A percentile compares a stretch with the other conserved stretches of the same genome.
Evolutionary conservation across 2,888 invertebrate genomes (phyloP).

Genomic region (Melanotus villosus): DNA sequence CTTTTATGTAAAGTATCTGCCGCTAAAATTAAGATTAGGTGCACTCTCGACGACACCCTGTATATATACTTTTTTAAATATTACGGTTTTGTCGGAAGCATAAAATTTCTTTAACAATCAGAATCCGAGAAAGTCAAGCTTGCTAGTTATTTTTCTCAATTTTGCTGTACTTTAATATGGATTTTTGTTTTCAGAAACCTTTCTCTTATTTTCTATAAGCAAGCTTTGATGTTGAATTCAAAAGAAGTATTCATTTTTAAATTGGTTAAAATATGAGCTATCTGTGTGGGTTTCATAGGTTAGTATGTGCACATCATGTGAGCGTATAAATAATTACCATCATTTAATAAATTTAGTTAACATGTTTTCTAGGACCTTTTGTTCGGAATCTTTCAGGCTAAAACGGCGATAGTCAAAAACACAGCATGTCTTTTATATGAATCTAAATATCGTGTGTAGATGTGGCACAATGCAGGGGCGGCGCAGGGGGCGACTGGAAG

Average conservation of each 20-base stretch:
- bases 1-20: no score
- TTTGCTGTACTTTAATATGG: background rate
- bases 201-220: background rate
- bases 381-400: constrained; percentile 65
- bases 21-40: no score
- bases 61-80: no score
- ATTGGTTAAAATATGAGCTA: background rate
- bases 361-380: constrained; percentile 53
- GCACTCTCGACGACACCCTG: no score
- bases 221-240: background rate
- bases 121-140: no score
- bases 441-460: constrained; percentile 67
- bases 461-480: constrained; percentile 63
- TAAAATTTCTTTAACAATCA: no score
- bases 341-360: constrained; percentile 39
- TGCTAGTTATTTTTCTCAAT: no score
- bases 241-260: constrained; percentile 1
- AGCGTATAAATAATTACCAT: constrained; percentile 30
- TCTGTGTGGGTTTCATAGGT: background rate
- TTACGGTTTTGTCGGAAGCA: no score
- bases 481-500: constrained; percentile 59
- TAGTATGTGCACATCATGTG: constrained; percentile 8
- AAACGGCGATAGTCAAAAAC: constrained; percentile 68
- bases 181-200: background rate
- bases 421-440: constrained; percentile 66